phyloP scores from a whole-genome alignment of 2,888 invertebrate species.

The Spisula subtruncata region DNA sequence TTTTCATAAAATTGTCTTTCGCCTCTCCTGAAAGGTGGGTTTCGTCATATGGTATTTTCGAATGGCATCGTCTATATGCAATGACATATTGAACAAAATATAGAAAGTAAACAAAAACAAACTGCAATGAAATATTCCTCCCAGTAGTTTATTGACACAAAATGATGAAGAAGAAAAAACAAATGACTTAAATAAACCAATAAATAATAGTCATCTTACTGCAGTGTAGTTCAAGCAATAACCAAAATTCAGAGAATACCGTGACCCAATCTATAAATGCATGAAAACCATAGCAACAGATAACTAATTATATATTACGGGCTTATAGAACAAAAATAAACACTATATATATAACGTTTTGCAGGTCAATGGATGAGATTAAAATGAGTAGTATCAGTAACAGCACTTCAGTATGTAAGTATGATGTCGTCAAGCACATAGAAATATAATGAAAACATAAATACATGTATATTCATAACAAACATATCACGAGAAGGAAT shows the following conservation, averaged over 20 bases:
- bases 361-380: neutral
- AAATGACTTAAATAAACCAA: constrained; percentile 27
- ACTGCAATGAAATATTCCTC: constrained; percentile 5
- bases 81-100: neutral
- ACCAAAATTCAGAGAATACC: neutral
- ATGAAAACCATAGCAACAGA: neutral
- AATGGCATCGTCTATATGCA: too few relatives aligned
- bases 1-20: too few relatives aligned
- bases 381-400: constrained; percentile 12
- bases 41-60: too few relatives aligned
- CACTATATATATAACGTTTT: neutral
- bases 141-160: constrained; percentile 55
- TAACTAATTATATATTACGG: neutral
- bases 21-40: too few relatives aligned
- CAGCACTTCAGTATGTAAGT: neutral
- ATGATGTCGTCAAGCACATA: neutral
- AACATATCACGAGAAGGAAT: constrained; percentile 25
- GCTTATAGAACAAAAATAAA: constrained; percentile 19
- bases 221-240: neutral
- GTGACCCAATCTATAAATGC: neutral
- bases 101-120: neutral
- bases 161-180: constrained; percentile 37
- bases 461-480: neutral
- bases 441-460: constrained; percentile 1
- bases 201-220: constrained; percentile 23